Base-by-base conservation (phyloP, 2,113 vertebrate genomes). In the Toxotes chatareus region DNA sequence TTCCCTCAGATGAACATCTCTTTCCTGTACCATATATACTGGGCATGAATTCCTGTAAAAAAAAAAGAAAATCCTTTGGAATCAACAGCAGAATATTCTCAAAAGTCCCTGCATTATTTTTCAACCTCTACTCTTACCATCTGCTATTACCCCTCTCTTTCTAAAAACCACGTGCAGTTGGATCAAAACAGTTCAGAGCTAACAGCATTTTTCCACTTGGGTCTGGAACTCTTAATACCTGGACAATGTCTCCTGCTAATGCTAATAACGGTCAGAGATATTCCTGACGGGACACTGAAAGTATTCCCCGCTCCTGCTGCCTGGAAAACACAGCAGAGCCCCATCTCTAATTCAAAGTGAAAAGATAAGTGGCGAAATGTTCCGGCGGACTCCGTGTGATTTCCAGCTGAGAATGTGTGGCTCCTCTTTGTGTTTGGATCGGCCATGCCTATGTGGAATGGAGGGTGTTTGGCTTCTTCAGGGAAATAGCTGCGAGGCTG, bases 331-430 rank as follows among this genome's bases (percentile, higher is more conserved):
- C 88, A 0, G 34, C 75, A 23, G 38, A 77, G 79, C 75, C 72
- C 76, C 89, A 84, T 90, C 88, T 73, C 82, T 94, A 92, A 94
- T 92, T 91, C 86, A 86, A 91, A 94, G 88, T 93, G 93, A 93
- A 92, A 92, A 92, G 91, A 92, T 91, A 93, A 94, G 85, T 91
- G 87, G 68, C 8, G 23, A 87, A 91, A 88, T 71, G 85, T 91
- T 92, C 82, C 67, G 70, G 79, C 61, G 32, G 85, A 80, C 91
- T 93, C 87, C 31, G 70, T 68, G 40, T 74, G 88, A 85, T 86
- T 94, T 93, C 88, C 90, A 92, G 76, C 86, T 75, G 86, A 85
- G 88, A 93, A 93, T 74, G 85, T 62, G 84, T 21, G 79, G 80
- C 73, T 87, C 57, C 74, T 80, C 67, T 77, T 80, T 85, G 61